A percentile compares a stretch with the other conserved stretches of the same genome.
These are phyloP conservation scores for Platynereis dumerilii DNA, from an alignment of 2,888 invertebrate species.

Conservation along the genomic window DNA sequence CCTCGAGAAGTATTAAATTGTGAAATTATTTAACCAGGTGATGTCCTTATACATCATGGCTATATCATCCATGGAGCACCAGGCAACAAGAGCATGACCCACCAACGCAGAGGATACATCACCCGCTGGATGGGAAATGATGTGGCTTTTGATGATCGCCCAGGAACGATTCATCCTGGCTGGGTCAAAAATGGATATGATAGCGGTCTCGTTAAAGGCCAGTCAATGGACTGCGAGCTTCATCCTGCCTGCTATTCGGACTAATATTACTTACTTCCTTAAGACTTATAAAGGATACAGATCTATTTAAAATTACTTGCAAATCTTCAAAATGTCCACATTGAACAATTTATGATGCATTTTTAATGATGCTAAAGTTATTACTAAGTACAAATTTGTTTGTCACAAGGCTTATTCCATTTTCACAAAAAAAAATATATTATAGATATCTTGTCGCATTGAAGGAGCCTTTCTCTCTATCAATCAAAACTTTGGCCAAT, in stretches of 20 bases:
- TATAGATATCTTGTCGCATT: too few relatives aligned
- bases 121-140: slow-evolving; percentile 13
- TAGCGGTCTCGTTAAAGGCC: neutral
- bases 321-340: too few relatives aligned
- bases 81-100: neutral
- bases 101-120: slow-evolving; percentile 8
- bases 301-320: too few relatives aligned
- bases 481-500: too few relatives aligned
- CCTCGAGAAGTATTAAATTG: neutral
- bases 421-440: too few relatives aligned
- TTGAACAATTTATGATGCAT: too few relatives aligned
- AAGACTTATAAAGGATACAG: too few relatives aligned
- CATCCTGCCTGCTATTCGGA: neutral
- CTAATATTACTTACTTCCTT: too few relatives aligned
- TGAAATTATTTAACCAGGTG: neutral
- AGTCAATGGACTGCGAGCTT: neutral
- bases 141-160: slow-evolving; percentile 13
- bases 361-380: too few relatives aligned
- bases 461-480: too few relatives aligned
- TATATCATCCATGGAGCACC: slow-evolving; percentile 14
- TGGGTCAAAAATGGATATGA: slow-evolving; percentile 8
- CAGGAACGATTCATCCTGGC: slow-evolving; percentile 9
- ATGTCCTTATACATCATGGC: slow-evolving; percentile 14
- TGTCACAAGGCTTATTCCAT: too few relatives aligned
- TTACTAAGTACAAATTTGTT: too few relatives aligned